Conservation (phyloP, 2,888 invertebrate genomes). For the Drosophila monieri region DNA sequence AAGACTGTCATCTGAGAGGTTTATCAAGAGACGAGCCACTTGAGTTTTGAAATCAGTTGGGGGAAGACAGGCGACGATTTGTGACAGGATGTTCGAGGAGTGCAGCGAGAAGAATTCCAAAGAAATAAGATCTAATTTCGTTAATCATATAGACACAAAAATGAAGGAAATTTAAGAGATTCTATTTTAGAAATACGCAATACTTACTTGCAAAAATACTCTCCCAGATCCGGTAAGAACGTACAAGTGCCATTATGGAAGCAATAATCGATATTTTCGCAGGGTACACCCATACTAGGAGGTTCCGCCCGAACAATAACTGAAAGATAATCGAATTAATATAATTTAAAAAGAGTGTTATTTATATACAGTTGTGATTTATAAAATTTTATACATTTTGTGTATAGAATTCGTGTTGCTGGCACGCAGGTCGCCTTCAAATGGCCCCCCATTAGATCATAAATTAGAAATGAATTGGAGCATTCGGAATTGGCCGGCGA, state of each 20-base stretch:
- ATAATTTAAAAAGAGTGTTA: conserved; percentile 26
- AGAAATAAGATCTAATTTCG: neutral
- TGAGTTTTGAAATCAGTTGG: conserved; percentile 48
- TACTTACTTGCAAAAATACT: conserved; percentile 94
- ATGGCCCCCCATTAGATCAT: conserved; percentile 51
- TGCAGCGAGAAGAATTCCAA: conserved; percentile 10
- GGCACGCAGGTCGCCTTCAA: conserved; percentile 55
- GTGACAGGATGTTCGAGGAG: conserved; percentile 23
- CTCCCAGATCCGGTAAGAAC: conserved; percentile 90
- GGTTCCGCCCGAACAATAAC: conserved; percentile 83
- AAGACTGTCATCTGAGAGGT: conserved; percentile 50
- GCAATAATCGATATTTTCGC: conserved; percentile 88
- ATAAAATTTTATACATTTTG: neutral
- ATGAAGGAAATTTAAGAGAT: neutral
- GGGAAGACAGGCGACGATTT: conserved; percentile 10
- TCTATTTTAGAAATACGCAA: neutral
- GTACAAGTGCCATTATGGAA: conserved; percentile 94
- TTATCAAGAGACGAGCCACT: conserved; percentile 50
- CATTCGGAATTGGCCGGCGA: conserved; percentile 43
- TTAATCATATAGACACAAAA: neutral
- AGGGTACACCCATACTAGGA: conserved; percentile 76
- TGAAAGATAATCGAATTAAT: conserved; percentile 61
- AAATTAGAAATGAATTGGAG: conserved; percentile 79
- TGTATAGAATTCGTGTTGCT: conserved; percentile 11
- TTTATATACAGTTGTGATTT: neutral